These are phyloP conservation scores for Haemorhous mexicanus DNA, from an alignment of 2,113 vertebrate species.

Conservation along the genomic window DNA sequence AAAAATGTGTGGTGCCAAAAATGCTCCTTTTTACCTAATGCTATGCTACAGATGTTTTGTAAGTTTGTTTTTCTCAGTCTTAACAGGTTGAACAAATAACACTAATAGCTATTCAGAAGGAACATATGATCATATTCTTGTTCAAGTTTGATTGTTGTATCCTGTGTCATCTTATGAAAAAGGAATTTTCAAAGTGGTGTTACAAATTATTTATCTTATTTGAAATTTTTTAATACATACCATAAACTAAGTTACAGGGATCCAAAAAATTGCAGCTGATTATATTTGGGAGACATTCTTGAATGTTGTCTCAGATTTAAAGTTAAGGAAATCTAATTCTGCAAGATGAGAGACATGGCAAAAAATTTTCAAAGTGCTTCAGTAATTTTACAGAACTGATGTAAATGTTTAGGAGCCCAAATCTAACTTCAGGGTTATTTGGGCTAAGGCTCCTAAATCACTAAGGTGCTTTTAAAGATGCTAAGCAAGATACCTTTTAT, in stretches of 20 bases:
- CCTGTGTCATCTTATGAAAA: not conserved
- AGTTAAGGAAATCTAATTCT: not conserved
- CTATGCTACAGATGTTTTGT: conserved; percentile 49
- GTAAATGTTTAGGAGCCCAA: conserved; percentile 11
- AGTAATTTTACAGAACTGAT: not conserved
- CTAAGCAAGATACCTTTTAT: not conserved
- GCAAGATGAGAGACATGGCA: not conserved
- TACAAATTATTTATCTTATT: not conserved
- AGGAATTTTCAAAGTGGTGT: not conserved
- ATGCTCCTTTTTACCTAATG: conserved; percentile 50
- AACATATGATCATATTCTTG: not conserved
- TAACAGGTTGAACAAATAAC: conserved; percentile 12
- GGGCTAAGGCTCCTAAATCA: conserved; percentile 40
- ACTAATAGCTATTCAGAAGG: not conserved
- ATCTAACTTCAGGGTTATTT: not conserved
- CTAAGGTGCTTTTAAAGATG: conserved; percentile 52
- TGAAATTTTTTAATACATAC: not conserved
- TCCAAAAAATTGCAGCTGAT: not conserved
- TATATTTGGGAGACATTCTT: not conserved
- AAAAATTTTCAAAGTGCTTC: not conserved
- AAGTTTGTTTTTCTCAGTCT: conserved; percentile 34
- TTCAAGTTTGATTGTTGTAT: not conserved
- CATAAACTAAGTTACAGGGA: not conserved
- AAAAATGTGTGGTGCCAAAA: conserved; percentile 72
- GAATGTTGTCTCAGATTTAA: not conserved